phyloP scores from a whole-genome alignment of 2,797 vertebrate species.

The Pagetopsis macropterus region DNA sequence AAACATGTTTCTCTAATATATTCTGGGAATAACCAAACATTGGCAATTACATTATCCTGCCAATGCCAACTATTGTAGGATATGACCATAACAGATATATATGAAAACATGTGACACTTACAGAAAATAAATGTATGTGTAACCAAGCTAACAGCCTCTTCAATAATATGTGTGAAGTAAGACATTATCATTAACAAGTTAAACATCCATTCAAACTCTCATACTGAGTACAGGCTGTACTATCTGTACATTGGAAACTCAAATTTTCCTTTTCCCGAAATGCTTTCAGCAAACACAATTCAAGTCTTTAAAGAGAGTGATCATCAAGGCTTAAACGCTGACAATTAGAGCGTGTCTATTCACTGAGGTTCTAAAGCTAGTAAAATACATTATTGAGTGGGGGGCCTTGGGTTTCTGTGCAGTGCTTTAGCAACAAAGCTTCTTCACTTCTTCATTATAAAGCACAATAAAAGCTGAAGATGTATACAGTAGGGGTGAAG shows the following conservation, averaged over 20 bases:
- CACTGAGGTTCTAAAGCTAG: constrained; percentile 9
- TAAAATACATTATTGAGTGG: constrained; percentile 3
- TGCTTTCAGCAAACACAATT: constrained; percentile 23
- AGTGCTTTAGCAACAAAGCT: background rate
- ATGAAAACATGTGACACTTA: background rate
- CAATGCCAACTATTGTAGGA: constrained; percentile 5
- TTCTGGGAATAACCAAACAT: background rate
- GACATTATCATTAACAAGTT: background rate
- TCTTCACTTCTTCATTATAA: constrained; percentile 12
- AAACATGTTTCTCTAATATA: constrained; percentile 4
- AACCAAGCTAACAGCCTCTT: constrained; percentile 48
- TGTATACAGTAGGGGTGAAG: background rate
- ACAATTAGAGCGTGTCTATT: constrained; percentile 18
- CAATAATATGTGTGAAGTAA: constrained; percentile 12
- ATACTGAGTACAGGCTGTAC: background rate
- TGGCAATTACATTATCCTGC: background rate
- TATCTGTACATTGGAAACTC: background rate
- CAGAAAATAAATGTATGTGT: constrained; percentile 25
- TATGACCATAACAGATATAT: background rate
- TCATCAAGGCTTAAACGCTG: constrained; percentile 20
- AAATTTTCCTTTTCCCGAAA: constrained; percentile 7
- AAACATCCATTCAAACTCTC: constrained; percentile 7
- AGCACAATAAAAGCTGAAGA: background rate
- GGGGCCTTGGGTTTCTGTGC: background rate
- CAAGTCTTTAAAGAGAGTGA: constrained; percentile 12